Percentiles rank a stretch among this genome's conserved stretches.
Evolutionary conservation across 2,888 invertebrate species (phyloP).

Genomic region (Synanthedon myopaeformis): DNA sequence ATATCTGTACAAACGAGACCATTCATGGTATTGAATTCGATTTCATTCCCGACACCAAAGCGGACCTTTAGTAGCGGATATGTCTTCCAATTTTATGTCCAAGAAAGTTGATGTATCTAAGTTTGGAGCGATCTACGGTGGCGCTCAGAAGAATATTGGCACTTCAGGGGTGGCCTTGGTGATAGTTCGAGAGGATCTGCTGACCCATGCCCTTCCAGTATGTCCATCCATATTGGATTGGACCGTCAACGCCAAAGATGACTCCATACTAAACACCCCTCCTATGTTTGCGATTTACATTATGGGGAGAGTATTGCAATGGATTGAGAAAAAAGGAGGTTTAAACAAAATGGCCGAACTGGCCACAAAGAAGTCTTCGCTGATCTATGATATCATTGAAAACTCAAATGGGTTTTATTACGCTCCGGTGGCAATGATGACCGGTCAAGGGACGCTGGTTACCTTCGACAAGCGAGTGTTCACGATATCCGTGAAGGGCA

Average conservation of each 20-base stretch:
- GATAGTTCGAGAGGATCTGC: slow-evolving; percentile 91
- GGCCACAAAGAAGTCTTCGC: slow-evolving; percentile 76
- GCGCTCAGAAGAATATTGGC: slow-evolving; percentile 98
- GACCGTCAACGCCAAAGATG: slow-evolving; percentile 81
- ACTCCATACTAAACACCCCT: slow-evolving; percentile 95
- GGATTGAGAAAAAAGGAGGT: slow-evolving; percentile 90
- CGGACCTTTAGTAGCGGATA: slow-evolving; percentile 93
- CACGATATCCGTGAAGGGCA: slow-evolving; percentile 79
- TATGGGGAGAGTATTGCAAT: slow-evolving; percentile 90
- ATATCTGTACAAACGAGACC: slow-evolving; percentile 98
- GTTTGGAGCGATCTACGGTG: slow-evolving; percentile 95
- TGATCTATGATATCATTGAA: slow-evolving; percentile 86
- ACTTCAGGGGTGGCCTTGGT: slow-evolving; percentile 93
- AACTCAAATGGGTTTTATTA: slow-evolving; percentile 88
- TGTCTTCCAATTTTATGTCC: slow-evolving; percentile 97
- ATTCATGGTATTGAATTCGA: slow-evolving; percentile 94
- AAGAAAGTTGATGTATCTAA: slow-evolving; percentile 89
- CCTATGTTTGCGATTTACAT: slow-evolving; percentile 96
- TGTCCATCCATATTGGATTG: slow-evolving; percentile 92
- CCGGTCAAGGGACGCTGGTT: slow-evolving; percentile 83
- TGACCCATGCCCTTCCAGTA: slow-evolving; percentile 80
- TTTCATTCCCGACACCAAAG: slow-evolving; percentile 81
- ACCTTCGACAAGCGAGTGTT: slow-evolving; percentile 88
- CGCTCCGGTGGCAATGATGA: slow-evolving; percentile 83
- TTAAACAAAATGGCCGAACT: slow-evolving; percentile 82